Percentiles rank a stretch among this genome's conserved stretches.
phyloP scores from a whole-genome alignment of 2,888 invertebrate species.

The Dioctria linearis region DNA sequence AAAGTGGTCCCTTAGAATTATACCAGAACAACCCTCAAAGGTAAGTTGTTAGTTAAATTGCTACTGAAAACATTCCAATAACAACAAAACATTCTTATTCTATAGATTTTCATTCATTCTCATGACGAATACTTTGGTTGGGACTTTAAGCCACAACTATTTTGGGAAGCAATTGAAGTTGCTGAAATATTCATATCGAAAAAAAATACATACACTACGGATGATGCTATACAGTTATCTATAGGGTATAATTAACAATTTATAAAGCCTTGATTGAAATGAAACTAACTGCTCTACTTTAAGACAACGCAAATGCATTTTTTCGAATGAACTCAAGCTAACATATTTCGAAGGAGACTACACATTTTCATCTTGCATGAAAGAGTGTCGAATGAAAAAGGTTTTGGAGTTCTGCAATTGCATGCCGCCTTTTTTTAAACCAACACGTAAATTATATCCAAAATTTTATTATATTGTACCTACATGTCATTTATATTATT shows the following conservation, averaged over 20 bases:
- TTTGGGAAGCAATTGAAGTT: conserved; percentile 74
- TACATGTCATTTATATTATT: too few relatives aligned
- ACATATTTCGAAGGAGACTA: conserved; percentile 75
- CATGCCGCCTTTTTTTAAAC: conserved; percentile 81
- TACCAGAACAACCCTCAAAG: conserved; percentile 66
- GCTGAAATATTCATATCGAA: conserved; percentile 75
- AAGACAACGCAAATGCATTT: conserved; percentile 81
- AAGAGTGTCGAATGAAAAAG: conserved; percentile 80
- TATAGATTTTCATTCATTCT: conserved; percentile 73
- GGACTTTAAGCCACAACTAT: conserved; percentile 79
- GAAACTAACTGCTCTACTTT: neutral
- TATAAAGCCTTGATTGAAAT: too few relatives aligned
- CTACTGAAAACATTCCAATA: too few relatives aligned
- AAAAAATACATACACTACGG: conserved; percentile 84
- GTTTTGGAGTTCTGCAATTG: conserved; percentile 78
- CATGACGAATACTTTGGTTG: conserved; percentile 80
- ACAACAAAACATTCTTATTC: neutral
- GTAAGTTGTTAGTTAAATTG: conserved; percentile 58
- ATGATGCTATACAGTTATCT: conserved; percentile 79
- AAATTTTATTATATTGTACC: too few relatives aligned
- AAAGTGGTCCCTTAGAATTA: conserved; percentile 69
- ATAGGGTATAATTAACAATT: conserved; percentile 65
- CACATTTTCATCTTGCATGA: conserved; percentile 82
- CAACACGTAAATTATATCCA: conserved; percentile 71
- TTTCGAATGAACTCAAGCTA: conserved; percentile 78